Evolutionary conservation across 2,797 vertebrate species (phyloP).

Genomic region (Anas bernieri): DNA sequence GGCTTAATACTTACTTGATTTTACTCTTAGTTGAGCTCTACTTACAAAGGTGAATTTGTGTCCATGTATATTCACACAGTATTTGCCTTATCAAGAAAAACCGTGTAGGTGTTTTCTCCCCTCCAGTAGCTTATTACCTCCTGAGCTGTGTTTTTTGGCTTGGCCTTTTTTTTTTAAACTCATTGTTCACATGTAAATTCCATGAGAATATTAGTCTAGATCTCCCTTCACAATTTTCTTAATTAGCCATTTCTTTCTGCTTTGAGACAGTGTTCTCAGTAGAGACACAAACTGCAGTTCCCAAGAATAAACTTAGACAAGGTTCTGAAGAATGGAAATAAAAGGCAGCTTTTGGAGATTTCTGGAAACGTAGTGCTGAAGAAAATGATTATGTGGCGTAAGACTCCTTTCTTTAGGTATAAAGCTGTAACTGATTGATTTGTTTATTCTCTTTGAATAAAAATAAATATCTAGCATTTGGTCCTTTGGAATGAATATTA

Average conservation of each 20-base stretch:
- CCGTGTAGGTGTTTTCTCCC: not conserved
- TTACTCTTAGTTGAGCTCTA: not conserved
- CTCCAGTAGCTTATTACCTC: not conserved
- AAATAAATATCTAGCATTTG: not conserved
- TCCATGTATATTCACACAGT: not conserved
- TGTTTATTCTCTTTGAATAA: not conserved
- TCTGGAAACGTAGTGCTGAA: not conserved
- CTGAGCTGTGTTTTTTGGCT: not conserved
- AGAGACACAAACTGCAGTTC: not conserved
- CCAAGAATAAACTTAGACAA: not conserved
- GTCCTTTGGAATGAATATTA: not conserved
- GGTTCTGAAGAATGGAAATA: not conserved
- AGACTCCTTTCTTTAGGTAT: not conserved
- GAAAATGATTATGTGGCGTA: not conserved
- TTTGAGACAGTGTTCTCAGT: not conserved
- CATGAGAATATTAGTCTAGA: not conserved
- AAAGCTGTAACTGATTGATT: not conserved
- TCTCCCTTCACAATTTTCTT: not conserved
- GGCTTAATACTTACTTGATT: not conserved
- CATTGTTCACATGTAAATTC: not conserved
- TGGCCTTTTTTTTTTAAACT: not conserved
- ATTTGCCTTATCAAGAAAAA: not conserved
- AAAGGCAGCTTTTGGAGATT: not conserved
- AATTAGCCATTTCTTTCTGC: fast-evolving
- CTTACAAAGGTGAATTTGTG: not conserved